Percentiles rank a stretch among this genome's conserved stretches.
These are phyloP conservation scores for Spodoptera picta DNA, from an alignment of 2,888 invertebrate species.

Conservation along the genomic window DNA sequence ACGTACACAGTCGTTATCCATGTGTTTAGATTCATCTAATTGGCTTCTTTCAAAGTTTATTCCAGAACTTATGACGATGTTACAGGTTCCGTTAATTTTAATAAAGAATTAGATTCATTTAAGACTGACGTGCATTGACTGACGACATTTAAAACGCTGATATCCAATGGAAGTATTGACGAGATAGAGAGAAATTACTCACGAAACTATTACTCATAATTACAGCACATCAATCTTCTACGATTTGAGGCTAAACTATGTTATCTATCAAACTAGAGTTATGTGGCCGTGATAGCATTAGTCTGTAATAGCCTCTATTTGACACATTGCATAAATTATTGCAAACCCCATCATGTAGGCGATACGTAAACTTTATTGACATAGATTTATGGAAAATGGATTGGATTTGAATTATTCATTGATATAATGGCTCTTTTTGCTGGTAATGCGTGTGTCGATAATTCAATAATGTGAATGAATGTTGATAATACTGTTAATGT, in stretches of 20 bases:
- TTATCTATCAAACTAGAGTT: constrained; percentile 42
- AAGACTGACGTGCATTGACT: too few relatives aligned
- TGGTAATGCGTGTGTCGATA: not conserved
- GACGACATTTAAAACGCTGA: too few relatives aligned
- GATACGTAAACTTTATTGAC: constrained; percentile 30
- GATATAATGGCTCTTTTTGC: not conserved
- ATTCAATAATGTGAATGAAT: too few relatives aligned
- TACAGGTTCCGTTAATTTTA: too few relatives aligned
- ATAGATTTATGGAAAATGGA: constrained; percentile 23
- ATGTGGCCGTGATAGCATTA: constrained; percentile 27
- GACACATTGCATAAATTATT: constrained; percentile 46
- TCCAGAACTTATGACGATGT: too few relatives aligned
- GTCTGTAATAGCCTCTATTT: constrained; percentile 30
- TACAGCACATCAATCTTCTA: constrained; percentile 36
- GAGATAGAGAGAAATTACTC: constrained; percentile 24
- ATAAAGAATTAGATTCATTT: too few relatives aligned
- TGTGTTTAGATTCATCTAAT: too few relatives aligned
- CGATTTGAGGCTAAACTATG: constrained; percentile 33
- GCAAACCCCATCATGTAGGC: constrained; percentile 19
- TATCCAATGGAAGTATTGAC: constrained; percentile 3
- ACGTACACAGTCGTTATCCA: too few relatives aligned
- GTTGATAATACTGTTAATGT: too few relatives aligned
- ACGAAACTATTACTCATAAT: constrained; percentile 36
- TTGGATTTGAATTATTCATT: constrained; percentile 33
- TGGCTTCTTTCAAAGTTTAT: too few relatives aligned